These are phyloP conservation scores for Aspidiotus rigidus DNA, from an alignment of 2,888 invertebrate genomes.

Conservation along the genomic window DNA sequence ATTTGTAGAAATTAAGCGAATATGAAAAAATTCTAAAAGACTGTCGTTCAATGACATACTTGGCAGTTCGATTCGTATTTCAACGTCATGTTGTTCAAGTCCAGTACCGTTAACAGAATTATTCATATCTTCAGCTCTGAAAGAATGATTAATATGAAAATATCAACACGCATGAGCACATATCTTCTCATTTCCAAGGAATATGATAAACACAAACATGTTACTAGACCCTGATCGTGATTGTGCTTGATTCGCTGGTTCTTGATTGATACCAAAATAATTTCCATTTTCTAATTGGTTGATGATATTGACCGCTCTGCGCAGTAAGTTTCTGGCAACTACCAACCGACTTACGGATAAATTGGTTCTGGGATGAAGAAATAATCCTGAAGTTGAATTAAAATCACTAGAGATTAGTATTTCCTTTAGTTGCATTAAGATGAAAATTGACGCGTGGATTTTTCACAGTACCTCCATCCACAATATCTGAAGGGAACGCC, in stretches of 20 bases:
- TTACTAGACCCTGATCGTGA: slow-evolving; percentile 9
- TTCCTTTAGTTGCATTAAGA: no score
- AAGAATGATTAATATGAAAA: neutral
- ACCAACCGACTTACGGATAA: slow-evolving; percentile 43
- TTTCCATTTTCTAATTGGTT: slow-evolving; percentile 44
- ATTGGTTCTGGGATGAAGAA: slow-evolving; percentile 27
- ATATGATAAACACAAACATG: slow-evolving; percentile 11
- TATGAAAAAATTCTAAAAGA: neutral
- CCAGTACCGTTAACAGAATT: neutral
- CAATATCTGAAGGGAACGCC: slow-evolving; percentile 48
- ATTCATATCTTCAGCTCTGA: slow-evolving; percentile 19
- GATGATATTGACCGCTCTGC: slow-evolving; percentile 45
- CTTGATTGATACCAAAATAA: slow-evolving; percentile 14
- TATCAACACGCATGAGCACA: no score
- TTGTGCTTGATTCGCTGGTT: slow-evolving; percentile 9
- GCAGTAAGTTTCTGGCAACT: slow-evolving; percentile 43
- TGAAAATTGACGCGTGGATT: no score
- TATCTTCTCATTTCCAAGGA: no score
- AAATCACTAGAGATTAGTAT: neutral
- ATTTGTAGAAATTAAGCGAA: neutral
- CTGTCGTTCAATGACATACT: slow-evolving; percentile 12
- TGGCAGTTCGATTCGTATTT: slow-evolving; percentile 27
- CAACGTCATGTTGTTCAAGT: slow-evolving; percentile 22
- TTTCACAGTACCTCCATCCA: slow-evolving; percentile 37
- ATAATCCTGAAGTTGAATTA: neutral